Evolutionary conservation across 2,113 vertebrate genomes (phyloP).

Genomic region (Hyperopisus bebe): DNA sequence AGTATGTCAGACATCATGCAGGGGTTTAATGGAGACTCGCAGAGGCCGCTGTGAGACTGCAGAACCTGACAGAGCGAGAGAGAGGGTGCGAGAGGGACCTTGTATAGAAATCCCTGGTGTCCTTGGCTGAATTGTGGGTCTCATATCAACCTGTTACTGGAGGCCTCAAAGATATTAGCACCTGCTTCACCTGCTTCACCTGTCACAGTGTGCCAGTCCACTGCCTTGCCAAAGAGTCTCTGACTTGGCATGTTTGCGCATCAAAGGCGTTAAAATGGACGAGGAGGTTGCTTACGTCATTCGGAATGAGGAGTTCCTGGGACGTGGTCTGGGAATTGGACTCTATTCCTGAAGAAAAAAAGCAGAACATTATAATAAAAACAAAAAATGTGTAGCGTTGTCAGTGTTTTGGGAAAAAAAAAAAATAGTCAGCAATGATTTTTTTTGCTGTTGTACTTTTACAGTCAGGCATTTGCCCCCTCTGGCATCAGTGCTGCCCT

Average conservation of each 20-base stretch:
- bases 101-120: not conserved
- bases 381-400: not conserved
- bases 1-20: slow-evolving; percentile 32
- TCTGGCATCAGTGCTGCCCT: not conserved
- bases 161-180: not conserved
- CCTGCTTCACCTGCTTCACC: not conserved
- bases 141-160: not conserved
- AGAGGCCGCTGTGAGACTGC: slow-evolving; percentile 13
- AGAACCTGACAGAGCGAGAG: not conserved
- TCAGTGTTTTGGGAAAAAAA: not conserved
- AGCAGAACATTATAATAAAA: not conserved
- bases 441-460: not conserved
- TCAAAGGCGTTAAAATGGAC: not conserved
- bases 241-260: not conserved
- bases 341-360: slow-evolving; percentile 65
- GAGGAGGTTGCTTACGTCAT: slow-evolving; percentile 64
- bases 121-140: not conserved
- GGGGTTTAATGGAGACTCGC: slow-evolving; percentile 22
- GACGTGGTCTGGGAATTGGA: slow-evolving; percentile 73
- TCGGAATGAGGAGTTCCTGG: slow-evolving; percentile 93
- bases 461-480: not conserved
- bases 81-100: not conserved
- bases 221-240: not conserved
- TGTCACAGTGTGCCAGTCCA: not conserved
- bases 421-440: not conserved